Evolutionary conservation across 2,888 invertebrate species (phyloP), one percentile per base, ranked within the genome.

Genomic region (Sinopyrophorus schimmeli): DNA sequence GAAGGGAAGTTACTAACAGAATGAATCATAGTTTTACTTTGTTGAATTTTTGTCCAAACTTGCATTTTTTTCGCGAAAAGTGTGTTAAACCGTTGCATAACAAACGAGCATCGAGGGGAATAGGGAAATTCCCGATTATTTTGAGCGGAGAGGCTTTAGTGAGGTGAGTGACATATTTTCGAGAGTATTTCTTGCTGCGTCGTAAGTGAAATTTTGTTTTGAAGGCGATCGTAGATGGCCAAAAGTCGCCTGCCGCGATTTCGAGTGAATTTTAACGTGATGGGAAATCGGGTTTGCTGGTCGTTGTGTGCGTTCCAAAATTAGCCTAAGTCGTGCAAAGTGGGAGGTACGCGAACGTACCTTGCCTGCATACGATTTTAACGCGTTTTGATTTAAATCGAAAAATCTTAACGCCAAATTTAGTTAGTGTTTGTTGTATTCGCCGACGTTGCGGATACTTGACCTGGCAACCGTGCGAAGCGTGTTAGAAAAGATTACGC

Each of bases 21-120:
- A 74, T 74, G 74, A 73, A 69, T 74, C 72, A 73, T 62, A 72
- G 67, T 72, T 73, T 72, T 67, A 68, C 61, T 67, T 70, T 71
- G 63, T 64, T 67, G 67, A 71, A 71, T 69, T 67, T 64, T 61
- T 63, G 69, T 71, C 68, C 67, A 67, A 64, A 67, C 55, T 64
- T 60, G 63, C 63, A 64, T 63, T 65, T 65, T 65, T 59, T 58
- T 60, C 59, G 63, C 65, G 65, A 63, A 67, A 67, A 66, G 56
- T 62, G 61, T 59, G 60, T 55, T 62, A 62, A 62, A 55, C 62
- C 56, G 57, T 65, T 61, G 56, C 58, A 62, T 57, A 55, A 54
- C 57, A 54, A 58, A 58, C 54, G 62, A 63, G 70, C 66, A 63
- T 55, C 60, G 54, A 54, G 58, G 62, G 58, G 64, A 66, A 59